Evolutionary conservation across 2,797 vertebrate genomes (phyloP), one percentile per base, ranked within the genome.

Genomic region (Tenualosa thibaudeaui): DNA sequence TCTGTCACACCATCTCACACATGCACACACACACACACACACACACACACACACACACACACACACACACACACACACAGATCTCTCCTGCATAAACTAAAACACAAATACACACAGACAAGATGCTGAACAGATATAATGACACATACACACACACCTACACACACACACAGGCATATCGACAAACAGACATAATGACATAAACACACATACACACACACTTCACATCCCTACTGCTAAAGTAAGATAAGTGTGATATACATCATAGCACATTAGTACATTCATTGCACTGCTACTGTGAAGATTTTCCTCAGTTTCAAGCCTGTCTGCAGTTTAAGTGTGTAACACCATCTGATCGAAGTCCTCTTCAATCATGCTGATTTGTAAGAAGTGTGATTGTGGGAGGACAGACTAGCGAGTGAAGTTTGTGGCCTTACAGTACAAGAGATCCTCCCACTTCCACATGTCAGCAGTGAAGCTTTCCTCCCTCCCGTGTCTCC

Each of bases 151-250:
- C 53, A 15, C 17, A 78, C 71, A 78, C 6, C 43, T n/a, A 75
- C 37, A 75, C 68, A 40, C 68, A 40, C 15, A 19, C 71, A 78
- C 96, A 90, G 40, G 46, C 37, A 46, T 17, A 78, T 13, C 6
- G 12, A 71, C 97, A 98, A 95, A 53, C 17, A 56, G 54, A 56
- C 3, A 56, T 22, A 19, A 17, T 56, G 54, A 5, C 53, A 54
- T 15, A 54, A 1, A 3, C 3, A 15, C 53, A 15, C 12, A 54
- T 3, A 68, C 65, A 68, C 65, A 68, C 26, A 68, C 65, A 37
- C 88, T 9, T 2, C n/a, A 1, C 7, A 9, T 58, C 22, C 56
- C 6, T 58, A 5, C 8, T 62, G 8, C 22, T 62, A 24, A 8
- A 9, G 5, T 24, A 62, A 24, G 10, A 1, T 9, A 3, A 60